Conservation (phyloP, 2,113 vertebrate species). For the Ancistrus triradiatus region DNA sequence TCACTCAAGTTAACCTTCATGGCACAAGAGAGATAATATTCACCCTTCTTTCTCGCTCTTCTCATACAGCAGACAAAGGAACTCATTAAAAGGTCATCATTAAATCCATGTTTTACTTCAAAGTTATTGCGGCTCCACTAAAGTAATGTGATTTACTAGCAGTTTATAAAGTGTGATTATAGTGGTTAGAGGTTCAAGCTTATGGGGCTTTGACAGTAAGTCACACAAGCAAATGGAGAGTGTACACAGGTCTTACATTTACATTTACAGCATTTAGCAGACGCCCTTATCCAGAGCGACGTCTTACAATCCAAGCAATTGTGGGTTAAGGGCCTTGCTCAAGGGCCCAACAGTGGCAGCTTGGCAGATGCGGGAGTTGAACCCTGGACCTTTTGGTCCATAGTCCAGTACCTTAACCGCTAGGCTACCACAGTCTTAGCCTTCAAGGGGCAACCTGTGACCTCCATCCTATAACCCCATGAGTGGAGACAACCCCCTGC, state of each 20-base stretch:
- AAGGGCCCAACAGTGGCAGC: too few species aligned
- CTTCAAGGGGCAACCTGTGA: constrained; percentile 47
- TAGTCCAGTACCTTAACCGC: too few species aligned
- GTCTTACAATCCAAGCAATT: too few species aligned
- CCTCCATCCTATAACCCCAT: constrained; percentile 23
- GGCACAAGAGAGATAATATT: too few species aligned
- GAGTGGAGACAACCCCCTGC: constrained; percentile 17
- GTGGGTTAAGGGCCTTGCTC: too few species aligned
- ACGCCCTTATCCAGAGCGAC: too few species aligned
- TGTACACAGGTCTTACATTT: too few species aligned
- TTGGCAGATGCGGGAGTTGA: too few species aligned
- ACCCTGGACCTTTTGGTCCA: too few species aligned
- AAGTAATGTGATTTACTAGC: constrained; percentile 43
- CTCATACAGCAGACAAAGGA: constrained; percentile 40
- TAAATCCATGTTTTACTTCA: constrained; percentile 45
- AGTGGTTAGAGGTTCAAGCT: constrained; percentile 37
- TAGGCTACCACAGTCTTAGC: constrained; percentile 35
- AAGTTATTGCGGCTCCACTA: constrained; percentile 33
- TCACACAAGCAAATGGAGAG: constrained; percentile 43
- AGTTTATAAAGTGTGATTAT: constrained; percentile 11
- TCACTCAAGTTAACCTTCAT: too few species aligned
- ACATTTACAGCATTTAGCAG: too few species aligned
- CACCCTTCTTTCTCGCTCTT: constrained; percentile 3
- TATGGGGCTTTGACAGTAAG: constrained; percentile 24
- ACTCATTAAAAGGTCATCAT: constrained; percentile 43